Percentiles rank a stretch among this genome's conserved stretches.
These are phyloP conservation scores for Suricata suricatta DNA, from an alignment of 2,113 vertebrate genomes.

Conservation along the genomic window DNA sequence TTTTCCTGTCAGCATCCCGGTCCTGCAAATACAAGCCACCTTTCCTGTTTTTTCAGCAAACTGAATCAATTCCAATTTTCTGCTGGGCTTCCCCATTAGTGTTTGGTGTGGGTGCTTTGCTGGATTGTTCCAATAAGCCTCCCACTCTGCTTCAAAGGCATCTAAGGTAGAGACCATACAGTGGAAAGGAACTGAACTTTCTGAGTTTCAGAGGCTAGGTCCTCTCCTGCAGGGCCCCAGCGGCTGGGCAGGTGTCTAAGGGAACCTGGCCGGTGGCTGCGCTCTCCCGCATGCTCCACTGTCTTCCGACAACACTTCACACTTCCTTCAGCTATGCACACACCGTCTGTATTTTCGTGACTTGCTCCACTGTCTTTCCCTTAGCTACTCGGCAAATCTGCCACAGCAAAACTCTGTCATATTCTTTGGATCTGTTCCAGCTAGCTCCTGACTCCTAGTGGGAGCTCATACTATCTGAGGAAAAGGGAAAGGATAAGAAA, in stretches of 20 bases:
- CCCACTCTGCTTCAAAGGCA: neutral
- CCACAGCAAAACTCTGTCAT: neutral
- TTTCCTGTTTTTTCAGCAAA: slow-evolving; percentile 68
- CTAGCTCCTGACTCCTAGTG: neutral
- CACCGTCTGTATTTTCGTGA: neutral
- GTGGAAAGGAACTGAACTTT: neutral
- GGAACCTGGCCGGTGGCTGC: neutral
- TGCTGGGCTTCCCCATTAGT: neutral
- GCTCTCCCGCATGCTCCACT: neutral
- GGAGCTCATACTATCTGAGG: neutral
- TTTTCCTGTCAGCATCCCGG: neutral
- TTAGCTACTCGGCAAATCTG: neutral
- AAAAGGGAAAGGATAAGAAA: neutral
- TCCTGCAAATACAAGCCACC: slow-evolving; percentile 50
- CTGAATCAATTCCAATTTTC: slow-evolving; percentile 41
- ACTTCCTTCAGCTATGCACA: neutral
- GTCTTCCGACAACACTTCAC: neutral
- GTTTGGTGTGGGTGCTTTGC: neutral
- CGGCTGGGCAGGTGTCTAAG: neutral
- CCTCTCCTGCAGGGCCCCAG: neutral
- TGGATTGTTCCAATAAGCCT: neutral
- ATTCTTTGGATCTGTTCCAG: slow-evolving; percentile 23
- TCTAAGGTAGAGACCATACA: neutral
- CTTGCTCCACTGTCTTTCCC: neutral
- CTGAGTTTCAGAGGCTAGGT: neutral